Evolutionary conservation across 2,113 vertebrate genomes (phyloP), one percentile per base, ranked within the genome.

Genomic region (Lophura nycthemera): DNA sequence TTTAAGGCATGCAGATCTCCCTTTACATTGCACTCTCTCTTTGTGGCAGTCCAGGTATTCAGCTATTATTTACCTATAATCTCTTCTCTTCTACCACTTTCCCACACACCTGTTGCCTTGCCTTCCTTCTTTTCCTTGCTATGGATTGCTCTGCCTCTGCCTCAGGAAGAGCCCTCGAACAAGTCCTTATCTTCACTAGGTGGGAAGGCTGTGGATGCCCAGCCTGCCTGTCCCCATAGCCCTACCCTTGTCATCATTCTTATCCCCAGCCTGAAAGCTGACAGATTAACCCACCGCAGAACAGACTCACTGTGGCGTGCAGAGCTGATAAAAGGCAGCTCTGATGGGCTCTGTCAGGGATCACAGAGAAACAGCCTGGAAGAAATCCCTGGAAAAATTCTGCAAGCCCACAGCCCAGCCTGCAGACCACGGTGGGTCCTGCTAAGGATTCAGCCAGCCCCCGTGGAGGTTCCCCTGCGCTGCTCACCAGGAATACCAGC

Each of bases 241-340:
- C 4, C 52, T 77, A 50, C 80, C 80, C 88, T 89, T 81, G 85
- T 57, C 24, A 7, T 65, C 66, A 52, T 96, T 96, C 94, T 88
- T 96, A 90, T 97, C 93, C 95, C 83, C 97, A 88, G 71, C 45
- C 24, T 90, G 85, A 97, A 94, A 96, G 97, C 97, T 96, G 38
- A 97, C 97, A 98, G 98, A 98, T 98, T 99, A 98, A 97, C 92
- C 94, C 50, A 32, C 97, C 97, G 97, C 97, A 98, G 97, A 98
- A 98, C 98, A 98, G 98, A 97, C 95, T 98, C 98, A 98, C 98
- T 98, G 98, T 97, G 98, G 98, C 98, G 95, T 98, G 98, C 98
- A 98, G 98, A 75, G 93, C 97, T 98, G 98, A 98, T 97, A 96
- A 97, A 97, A 98, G 96, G 92, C 98, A 98, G 98, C 97, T 98